Evolutionary conservation across 1,140 invertebrate genomes (phyloP), one percentile per base, ranked within the genome.

Genomic region (Saccostrea cuccullata): DNA sequence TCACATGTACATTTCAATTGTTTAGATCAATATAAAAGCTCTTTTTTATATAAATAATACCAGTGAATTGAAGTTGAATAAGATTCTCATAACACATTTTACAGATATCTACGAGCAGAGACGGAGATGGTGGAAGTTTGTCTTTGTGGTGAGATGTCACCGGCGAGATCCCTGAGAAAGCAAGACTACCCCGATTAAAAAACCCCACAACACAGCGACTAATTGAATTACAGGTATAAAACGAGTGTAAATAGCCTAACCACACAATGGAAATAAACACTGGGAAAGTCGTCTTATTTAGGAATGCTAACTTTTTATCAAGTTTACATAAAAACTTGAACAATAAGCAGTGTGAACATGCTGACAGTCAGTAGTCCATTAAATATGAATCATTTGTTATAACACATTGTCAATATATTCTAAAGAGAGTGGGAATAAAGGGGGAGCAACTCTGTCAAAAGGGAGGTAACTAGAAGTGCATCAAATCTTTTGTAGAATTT

Each of bases 1-100:
- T 77, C 70, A 17, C 70, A 77, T 30, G 26, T 77, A 77, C 70
- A 77, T 77, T 77, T 77, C 11, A 77, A 77, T 77, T 77, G 70
- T 36, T 77, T 26, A 77, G 70, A 77, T 77, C 26, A 77, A 77
- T 77, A 77, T 77, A 30, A 47, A 30, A 30, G 70, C 70, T 36
- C 17, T 77, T 77, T 77, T 47, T 47, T 47, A 36, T 36, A 36
- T 47, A 47, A 2, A 47, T 77, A 30, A 77, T 77, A 30, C 70
- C 15, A 77, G 70, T 77, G 70, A 77, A 77, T 36, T 77, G 26
- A 26, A 36, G 70, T 77, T 77, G 26, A 36, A 77, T 26, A 77
- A 36, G 70, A 77, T 77, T 77, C 70, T 36, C 70, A 77, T 77
- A 77, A 30, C 23, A 77, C 15, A 12, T 77, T 77, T 30, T 30